Evolutionary conservation across 2,888 invertebrate species (phyloP), one percentile per base, ranked within the genome.

Genomic region (Stegana nigrithorax): DNA sequence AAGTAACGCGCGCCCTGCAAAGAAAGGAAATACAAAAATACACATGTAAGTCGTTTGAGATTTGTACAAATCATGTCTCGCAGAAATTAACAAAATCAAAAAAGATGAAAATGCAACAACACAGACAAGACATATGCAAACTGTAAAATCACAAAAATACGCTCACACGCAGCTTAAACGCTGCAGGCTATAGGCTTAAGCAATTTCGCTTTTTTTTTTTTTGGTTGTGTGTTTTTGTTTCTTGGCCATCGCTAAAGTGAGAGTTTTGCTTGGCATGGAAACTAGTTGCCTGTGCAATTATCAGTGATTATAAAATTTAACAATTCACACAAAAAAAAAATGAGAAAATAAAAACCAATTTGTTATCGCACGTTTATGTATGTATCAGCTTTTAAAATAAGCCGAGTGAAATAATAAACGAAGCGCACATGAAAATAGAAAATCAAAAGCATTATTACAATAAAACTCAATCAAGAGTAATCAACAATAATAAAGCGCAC

Each of bases 301-400:
- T 27, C 8, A 32, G 32, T 39, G 26, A 62, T 53, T 42, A 27
- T 60, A 45, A 17, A 55, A 63, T 63, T 67, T 64, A 39, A 57
- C 70, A 39, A 26, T 60, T 44, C 69, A 70, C 70, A 70, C 69
- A 36, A n/a, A 39, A n/a, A 39, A 71, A 32, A 21, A 68, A 66
- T 60, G 67, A 65, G 67, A 71, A 71, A 71, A 67, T 63, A 62
- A 71, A 70, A 71, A 71, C 47, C 62, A 32, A 59, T 55, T 70
- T 26, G 36, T 64, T 50, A 51, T 57, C 63, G 44, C 50, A 66
- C 64, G 62, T 64, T 63, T 68, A 64, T 66, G 59, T n/a, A n/a
- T n/a, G n/a, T n/a, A n/a, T n/a, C n/a, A n/a, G n/a, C n/a, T n/a
- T n/a, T n/a, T n/a, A n/a, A n/a, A 63, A 60, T 66, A 47, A 56